Base-by-base conservation (phyloP, 2,888 invertebrate species). In the Drosophila recens region DNA sequence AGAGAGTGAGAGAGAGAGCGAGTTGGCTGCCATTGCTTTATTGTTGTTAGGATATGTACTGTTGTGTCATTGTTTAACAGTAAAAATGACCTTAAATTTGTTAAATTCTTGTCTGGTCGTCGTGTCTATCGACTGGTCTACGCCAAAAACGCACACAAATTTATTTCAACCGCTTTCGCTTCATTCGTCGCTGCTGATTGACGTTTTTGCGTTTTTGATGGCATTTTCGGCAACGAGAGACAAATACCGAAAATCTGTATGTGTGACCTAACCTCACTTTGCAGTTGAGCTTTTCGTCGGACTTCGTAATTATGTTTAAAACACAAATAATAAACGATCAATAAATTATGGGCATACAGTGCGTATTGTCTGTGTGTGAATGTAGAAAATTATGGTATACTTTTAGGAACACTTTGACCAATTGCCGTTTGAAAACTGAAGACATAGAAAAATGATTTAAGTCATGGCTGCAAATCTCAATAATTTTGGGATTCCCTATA, bases 1-100 rank as follows among this genome's bases (percentile, higher is more conserved):
- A 9, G 23, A 10, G 10, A 10, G 56, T 0, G n/a, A n/a, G 38
- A 13, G n/a, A 8, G 38, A 36, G 43, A 43, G 56, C 27, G 15
- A 36, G 36, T n/a, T 38, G 58, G 27, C 52, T 88, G 86, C 78
- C 75, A 80, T 75, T 65, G 72, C 80, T 43, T 79, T 72, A 74
- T 83, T 82, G 82, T 81, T 77, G 72, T 68, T 80, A 74, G 75
- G 68, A 76, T 73, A 69, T 65, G 51, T 77, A 48, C 64, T 62
- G 67, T 68, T 77, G 71, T 77, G 71, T 73, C 77, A 82, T 80
- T 74, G 75, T 79, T 82, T 80, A 86, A 86, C 90, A 73, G 81
- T 82, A 90, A 90, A 89, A 89, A 84, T 89, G 84, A 86, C 89
- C 90, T 89, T 89, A 89, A 89, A 87, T 84, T 75, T 73, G 80